Evolutionary conservation across 2,797 vertebrate genomes (phyloP).

Genomic region (Phataginus tricuspis): DNA sequence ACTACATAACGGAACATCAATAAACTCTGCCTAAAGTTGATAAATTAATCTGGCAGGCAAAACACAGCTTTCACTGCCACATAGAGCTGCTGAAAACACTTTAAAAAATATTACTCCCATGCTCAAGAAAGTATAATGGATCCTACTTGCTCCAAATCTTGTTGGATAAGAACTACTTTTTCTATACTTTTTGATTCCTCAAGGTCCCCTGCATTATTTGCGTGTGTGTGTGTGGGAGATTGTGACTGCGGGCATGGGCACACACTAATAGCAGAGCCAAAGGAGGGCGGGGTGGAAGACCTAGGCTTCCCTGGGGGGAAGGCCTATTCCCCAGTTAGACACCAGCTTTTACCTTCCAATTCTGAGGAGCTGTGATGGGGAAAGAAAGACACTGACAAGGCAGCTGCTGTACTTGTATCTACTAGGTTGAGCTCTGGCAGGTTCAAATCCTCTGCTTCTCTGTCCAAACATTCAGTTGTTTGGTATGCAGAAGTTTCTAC

Average conservation of each 20-base stretch:
- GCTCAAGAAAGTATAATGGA: not conserved
- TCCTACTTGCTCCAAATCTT: not conserved
- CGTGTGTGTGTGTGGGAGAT: accelerated
- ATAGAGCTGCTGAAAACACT: not conserved
- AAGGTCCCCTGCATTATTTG: not conserved
- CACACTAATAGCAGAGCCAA: not conserved
- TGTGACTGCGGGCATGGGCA: not conserved
- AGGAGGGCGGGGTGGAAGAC: not conserved
- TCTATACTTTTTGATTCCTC: not conserved
- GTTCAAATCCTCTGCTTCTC: not conserved
- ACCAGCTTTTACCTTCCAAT: not conserved
- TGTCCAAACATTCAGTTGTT: not conserved
- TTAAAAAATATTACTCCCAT: not conserved
- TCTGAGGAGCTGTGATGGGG: not conserved
- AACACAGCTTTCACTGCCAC: not conserved
- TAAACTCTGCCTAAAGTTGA: not conserved
- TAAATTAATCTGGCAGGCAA: not conserved
- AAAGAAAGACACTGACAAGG: not conserved
- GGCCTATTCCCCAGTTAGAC: not conserved
- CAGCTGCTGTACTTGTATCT: not conserved
- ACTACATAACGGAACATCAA: not conserved
- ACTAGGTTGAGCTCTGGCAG: not conserved
- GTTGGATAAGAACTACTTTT: not conserved
- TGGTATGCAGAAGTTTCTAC: not conserved
- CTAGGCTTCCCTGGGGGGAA: not conserved